Evolutionary conservation across 2,113 vertebrate species (phyloP).

Genomic region (Anolis sagrei): DNA sequence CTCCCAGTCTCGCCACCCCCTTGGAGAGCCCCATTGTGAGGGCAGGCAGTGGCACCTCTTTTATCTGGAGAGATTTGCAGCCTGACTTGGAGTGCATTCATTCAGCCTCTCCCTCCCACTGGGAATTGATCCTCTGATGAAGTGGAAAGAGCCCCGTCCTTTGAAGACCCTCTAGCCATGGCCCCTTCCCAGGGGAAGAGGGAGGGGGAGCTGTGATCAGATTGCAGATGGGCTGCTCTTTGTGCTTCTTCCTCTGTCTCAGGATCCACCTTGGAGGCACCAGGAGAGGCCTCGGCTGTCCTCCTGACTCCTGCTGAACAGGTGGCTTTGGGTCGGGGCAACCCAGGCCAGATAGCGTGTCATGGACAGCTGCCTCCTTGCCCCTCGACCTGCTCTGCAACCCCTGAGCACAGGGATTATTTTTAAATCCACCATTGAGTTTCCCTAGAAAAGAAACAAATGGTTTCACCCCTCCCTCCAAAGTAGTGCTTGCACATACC

Average conservation of each 20-base stretch:
- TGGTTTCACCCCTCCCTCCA: background rate
- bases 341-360: background rate
- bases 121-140: conserved; percentile 23
- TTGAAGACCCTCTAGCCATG: background rate
- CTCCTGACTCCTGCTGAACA: background rate
- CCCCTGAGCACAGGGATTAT: too few relatives aligned
- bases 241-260: background rate
- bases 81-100: conserved; percentile 30
- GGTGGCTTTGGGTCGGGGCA: background rate
- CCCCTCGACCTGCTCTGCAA: background rate
- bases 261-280: background rate
- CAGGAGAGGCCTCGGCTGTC: background rate
- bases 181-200: background rate
- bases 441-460: background rate
- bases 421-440: background rate
- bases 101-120: conserved; percentile 15
- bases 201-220: conserved; percentile 14
- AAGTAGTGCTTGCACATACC: background rate
- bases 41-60: conserved; percentile 19
- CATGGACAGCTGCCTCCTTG: background rate
- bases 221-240: conserved; percentile 27
- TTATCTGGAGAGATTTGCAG: conserved; percentile 41
- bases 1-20: conserved; percentile 12
- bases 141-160: conserved; percentile 13
- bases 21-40: conserved; percentile 18